Percentiles rank a stretch among this genome's conserved stretches.
These are phyloP conservation scores for Epinotia brunnichana DNA, from an alignment of 2,888 invertebrate species.

Conservation along the genomic window DNA sequence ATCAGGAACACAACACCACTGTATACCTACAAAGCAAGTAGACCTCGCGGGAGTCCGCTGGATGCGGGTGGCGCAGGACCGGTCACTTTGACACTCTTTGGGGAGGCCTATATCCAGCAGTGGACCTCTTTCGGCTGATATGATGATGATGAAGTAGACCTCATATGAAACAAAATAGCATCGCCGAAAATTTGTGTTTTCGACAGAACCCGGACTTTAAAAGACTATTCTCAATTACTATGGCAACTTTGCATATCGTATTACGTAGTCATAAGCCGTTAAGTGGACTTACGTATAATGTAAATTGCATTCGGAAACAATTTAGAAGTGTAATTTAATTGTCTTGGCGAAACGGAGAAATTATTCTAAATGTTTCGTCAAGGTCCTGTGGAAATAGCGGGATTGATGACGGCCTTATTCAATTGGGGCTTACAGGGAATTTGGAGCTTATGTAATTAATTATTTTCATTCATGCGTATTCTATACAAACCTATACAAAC, in stretches of 20 bases:
- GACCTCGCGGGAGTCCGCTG: too few species aligned
- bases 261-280: conserved; percentile 29
- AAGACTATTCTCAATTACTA: not conserved
- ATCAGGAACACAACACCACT: too few species aligned
- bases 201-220: conserved; percentile 21
- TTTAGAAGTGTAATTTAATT: conserved; percentile 32
- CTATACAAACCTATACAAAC: too few species aligned
- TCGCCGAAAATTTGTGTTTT: not conserved
- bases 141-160: too few species aligned
- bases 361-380: conserved; percentile 25
- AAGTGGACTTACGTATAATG: conserved; percentile 30
- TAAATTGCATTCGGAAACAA: conserved; percentile 32
- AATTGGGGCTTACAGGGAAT: not conserved
- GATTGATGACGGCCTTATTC: conserved; percentile 5
- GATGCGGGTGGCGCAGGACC: too few species aligned
- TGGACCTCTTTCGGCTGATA: too few species aligned
- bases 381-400: conserved; percentile 9
- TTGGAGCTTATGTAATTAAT: not conserved
- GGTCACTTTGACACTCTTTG: too few species aligned
- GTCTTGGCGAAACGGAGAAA: conserved; percentile 20
- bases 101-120: too few species aligned
- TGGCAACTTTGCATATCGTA: not conserved
- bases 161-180: too few species aligned
- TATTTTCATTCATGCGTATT: not conserved
- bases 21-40: too few species aligned